Evolutionary conservation across 1,140 invertebrate genomes (phyloP), one percentile per base, ranked within the genome.

Genomic region (Ylistrum balloti): DNA sequence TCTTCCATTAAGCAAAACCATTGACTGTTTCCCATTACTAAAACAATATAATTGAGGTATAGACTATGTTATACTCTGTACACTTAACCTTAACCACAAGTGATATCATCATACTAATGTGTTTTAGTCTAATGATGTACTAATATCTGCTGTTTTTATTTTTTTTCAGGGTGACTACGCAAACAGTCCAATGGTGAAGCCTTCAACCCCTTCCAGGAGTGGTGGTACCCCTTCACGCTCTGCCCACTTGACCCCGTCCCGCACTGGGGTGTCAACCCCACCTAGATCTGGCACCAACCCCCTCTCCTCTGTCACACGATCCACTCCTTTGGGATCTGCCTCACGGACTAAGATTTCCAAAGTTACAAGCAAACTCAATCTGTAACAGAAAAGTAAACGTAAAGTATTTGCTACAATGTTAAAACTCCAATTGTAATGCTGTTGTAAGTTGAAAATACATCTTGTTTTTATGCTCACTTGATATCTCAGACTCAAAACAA

Each of bases 251-350:
- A 74, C 56, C n/a, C 56, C 56, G 56, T 74, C 56, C 56, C 56
- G 56, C 56, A 28, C 56, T 74, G 56, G 56, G 11, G 22, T 74
- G 56, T n/a, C 56, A 11, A 74, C 56, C 56, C 56, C 56, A 7
- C 56, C 56, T n/a, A 74, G 56, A 11, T 74, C 56, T 74, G 56
- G 56, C 56, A 74, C 17, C 5, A 74, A 1, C 56, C 56, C 56
- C 28, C 56, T 74, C n/a, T 11, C 3, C 7, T 56, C 45, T 17
- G 2, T 56, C 17, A 74, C 0, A 2, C 56, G 56, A 3, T 74
- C 56, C n/a, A 74, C 56, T 74, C 56, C 56, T 74, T n/a, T 74
- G 17, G 56, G 56, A 74, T 74, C 56, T n/a, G 56, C 56, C n/a
- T 74, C 56, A 2, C 0, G 56, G 56, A 1, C 56, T 28, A 74